Evolutionary conservation across 2,888 invertebrate genomes (phyloP), one percentile per base, ranked within the genome.

Genomic region (Anoncus sp.): DNA sequence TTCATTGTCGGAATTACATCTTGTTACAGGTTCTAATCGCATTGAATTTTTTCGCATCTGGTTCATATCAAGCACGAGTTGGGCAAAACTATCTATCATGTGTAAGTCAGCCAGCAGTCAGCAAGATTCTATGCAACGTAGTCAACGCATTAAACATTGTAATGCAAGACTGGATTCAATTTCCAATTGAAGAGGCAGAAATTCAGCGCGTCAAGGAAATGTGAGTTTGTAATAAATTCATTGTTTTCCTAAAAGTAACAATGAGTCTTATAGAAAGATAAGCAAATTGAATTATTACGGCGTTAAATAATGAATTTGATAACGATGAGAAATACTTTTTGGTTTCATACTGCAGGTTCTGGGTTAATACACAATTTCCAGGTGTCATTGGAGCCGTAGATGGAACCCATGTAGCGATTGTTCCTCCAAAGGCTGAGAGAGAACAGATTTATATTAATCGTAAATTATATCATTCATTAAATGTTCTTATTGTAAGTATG

Each of bases 381-480:
- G 75, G 73, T 62, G 79, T 81, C 38, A 70, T 85, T 22, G 85
- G 85, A 10, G 83, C 82, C 35, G 60, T 87, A 31, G 84, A 86
- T 72, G 85, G 85, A 35, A 86, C 85, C 2, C 85, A 87, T 77
- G 81, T 87, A 9, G 85, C 84, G 9, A 85, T 86, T 60, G 55
- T 84, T 51, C 65, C 82, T 27, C 85, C 85, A 22, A 53, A 60
- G 24, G 67, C 18, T 20, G 63, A 82, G 53, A 79, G 81, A 1
- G 85, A 85, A 73, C 79, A 82, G 71, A 45, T 82, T 35, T 87
- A 85, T 77, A 77, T 87, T 6, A 86, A 85, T 70, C 43, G 85
- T 22, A 85, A 85, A 79, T 75, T 70, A 24, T 85, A 85, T 75
- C 86, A 85, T 80, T 86, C 84, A 4, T 75, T 87, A 18, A 86